Conservation (phyloP, 1,140 invertebrate species). For the Macrocentrus cingulum region DNA sequence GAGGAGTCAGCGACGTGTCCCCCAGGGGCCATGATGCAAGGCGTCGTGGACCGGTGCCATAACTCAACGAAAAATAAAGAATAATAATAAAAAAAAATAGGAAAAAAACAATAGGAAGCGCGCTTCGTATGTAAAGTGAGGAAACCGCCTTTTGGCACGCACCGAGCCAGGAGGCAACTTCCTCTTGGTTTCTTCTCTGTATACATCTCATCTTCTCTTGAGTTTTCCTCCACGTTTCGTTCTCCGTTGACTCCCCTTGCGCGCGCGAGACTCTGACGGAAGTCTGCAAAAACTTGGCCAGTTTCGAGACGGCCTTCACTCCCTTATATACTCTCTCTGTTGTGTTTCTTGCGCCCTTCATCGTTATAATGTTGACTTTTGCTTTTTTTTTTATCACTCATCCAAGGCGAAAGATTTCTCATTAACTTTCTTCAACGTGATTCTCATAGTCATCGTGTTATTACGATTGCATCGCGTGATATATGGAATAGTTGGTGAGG, state of each 20-base stretch:
- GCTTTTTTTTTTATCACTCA: slow-evolving; percentile 14
- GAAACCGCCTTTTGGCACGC: slow-evolving; percentile 27
- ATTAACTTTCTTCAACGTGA: slow-evolving; percentile 14
- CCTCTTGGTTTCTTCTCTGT: slow-evolving; percentile 17
- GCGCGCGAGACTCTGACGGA: slow-evolving; percentile 21
- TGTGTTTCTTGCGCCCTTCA: slow-evolving; percentile 8
- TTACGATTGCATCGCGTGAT: slow-evolving; percentile 10
- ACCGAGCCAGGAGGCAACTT: slow-evolving; percentile 23
- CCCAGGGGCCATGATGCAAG: slow-evolving; percentile 9
- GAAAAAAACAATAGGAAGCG: slow-evolving; percentile 26
- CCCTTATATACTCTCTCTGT: too few species aligned
- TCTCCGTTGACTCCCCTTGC: slow-evolving; percentile 10
- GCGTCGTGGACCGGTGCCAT: slow-evolving; percentile 26
- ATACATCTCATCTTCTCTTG: background rate
- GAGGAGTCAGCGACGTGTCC: slow-evolving; percentile 1
- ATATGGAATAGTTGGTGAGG: background rate
- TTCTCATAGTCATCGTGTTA: slow-evolving; percentile 15
- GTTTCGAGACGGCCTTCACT: slow-evolving; percentile 3
- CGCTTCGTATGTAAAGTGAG: slow-evolving; percentile 25
- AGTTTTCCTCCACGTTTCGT: background rate
- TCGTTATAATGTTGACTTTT: slow-evolving; percentile 7
- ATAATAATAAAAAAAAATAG: background rate
- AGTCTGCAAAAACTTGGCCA: slow-evolving; percentile 24
- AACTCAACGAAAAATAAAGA: slow-evolving; percentile 11
- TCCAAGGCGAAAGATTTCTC: slow-evolving; percentile 16